A percentile compares a stretch with the other conserved stretches of the same genome.
phyloP scores from a whole-genome alignment of 2,797 vertebrate genomes.

The Eremophila alpestris region DNA sequence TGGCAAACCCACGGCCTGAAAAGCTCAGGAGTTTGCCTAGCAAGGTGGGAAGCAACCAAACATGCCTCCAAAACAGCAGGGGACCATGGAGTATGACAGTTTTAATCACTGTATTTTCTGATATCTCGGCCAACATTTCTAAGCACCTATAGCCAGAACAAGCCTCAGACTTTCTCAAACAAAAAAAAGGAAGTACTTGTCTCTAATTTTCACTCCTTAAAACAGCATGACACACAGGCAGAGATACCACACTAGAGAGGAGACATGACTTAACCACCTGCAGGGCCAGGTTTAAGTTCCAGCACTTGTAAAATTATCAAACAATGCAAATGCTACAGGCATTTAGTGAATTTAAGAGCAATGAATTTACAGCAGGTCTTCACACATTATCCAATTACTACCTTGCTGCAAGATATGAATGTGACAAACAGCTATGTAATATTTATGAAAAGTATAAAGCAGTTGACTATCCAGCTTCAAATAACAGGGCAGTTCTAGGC shows the following conservation, averaged over 20 bases:
- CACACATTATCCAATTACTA: background rate
- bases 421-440: background rate
- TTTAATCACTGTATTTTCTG: background rate
- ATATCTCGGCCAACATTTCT: background rate
- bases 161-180: background rate
- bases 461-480: background rate
- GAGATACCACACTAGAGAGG: background rate
- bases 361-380: background rate
- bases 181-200: background rate
- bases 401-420: background rate
- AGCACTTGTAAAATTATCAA: background rate
- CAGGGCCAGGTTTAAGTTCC: background rate
- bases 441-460: background rate
- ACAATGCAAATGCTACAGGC: background rate
- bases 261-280: background rate
- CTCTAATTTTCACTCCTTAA: background rate
- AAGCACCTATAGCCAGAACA: background rate
- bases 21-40: background rate
- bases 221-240: background rate
- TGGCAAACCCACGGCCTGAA: background rate
- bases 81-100: background rate
- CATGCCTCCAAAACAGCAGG: background rate
- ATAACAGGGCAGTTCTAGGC: background rate
- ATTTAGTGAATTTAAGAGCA: background rate
- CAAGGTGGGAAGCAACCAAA: background rate